phyloP scores from a whole-genome alignment of 2,797 vertebrate genomes.

The Sorex maritimensis region DNA sequence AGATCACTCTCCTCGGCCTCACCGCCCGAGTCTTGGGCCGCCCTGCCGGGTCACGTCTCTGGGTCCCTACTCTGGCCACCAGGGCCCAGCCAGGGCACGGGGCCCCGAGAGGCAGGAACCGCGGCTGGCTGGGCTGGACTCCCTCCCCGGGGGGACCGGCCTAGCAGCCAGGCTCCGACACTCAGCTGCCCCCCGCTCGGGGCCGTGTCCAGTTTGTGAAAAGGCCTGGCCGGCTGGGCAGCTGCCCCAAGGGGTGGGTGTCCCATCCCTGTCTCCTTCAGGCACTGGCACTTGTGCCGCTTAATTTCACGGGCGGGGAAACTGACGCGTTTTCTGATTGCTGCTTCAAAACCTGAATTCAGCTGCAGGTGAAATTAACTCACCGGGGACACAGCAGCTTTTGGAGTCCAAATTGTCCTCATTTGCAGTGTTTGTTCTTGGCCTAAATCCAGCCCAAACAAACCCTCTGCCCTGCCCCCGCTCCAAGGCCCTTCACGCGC shows the following conservation, averaged over 20 bases:
- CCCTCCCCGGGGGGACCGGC: background rate
- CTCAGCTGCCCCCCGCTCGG: background rate
- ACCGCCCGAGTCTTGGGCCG: slow-evolving; percentile 49
- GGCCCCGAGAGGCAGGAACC: background rate
- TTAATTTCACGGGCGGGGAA: slow-evolving; percentile 87
- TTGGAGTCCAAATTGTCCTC: slow-evolving; percentile 80
- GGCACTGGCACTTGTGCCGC: slow-evolving; percentile 75
- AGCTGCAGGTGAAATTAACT: slow-evolving; percentile 91
- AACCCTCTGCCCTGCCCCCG: background rate
- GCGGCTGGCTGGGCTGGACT: background rate
- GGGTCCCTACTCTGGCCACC: background rate
- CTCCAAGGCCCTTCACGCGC: background rate
- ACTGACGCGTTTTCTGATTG: slow-evolving; percentile 85
- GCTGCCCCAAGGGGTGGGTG: background rate
- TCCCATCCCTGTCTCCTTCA: slow-evolving; percentile 12
- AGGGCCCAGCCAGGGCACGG: background rate
- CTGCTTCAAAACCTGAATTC: slow-evolving; percentile 89
- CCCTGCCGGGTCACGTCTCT: slow-evolving; percentile 21
- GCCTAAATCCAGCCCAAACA: slow-evolving; percentile 76
- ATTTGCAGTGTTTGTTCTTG: slow-evolving; percentile 85
- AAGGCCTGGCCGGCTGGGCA: too few relatives aligned
- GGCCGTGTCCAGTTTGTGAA: too few relatives aligned
- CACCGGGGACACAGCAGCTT: slow-evolving; percentile 88
- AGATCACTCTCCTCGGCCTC: slow-evolving; percentile 77
- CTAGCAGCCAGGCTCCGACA: background rate